Percentiles rank a stretch among this genome's conserved stretches.
phyloP scores from a whole-genome alignment of 1,140 invertebrate species.

The Zaprionus gabonicus region DNA sequence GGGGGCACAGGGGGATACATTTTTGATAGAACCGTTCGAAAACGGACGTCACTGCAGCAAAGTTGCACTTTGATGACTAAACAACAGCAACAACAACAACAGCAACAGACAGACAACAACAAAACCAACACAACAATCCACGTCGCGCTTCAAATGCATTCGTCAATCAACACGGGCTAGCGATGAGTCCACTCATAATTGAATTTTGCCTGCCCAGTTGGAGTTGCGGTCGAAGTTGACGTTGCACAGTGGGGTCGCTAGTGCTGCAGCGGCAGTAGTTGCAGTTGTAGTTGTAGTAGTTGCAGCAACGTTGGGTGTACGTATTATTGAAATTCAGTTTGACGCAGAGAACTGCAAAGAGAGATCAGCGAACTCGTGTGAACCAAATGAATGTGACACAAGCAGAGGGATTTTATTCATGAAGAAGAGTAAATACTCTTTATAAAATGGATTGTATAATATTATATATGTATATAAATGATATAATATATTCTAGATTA shows the following conservation, averaged over 20 bases:
- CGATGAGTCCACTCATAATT: slow-evolving; percentile 66
- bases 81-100: slow-evolving; percentile 25
- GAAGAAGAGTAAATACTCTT: slow-evolving; percentile 7
- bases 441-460: too few species aligned
- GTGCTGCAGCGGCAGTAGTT: not conserved
- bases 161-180: slow-evolving; percentile 62
- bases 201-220: slow-evolving; percentile 55
- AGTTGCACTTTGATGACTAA: slow-evolving; percentile 62
- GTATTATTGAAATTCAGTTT: slow-evolving; percentile 72
- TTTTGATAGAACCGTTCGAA: slow-evolving; percentile 30
- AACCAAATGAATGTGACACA: slow-evolving; percentile 34
- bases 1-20: slow-evolving; percentile 10
- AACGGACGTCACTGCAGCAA: slow-evolving; percentile 36
- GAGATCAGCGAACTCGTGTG: slow-evolving; percentile 10
- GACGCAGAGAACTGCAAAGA: slow-evolving; percentile 32
- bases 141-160: slow-evolving; percentile 61
- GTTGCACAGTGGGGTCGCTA: not conserved
- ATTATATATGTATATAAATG: too few species aligned
- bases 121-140: slow-evolving; percentile 50
- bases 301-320: slow-evolving; percentile 37
- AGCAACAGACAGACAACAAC: slow-evolving; percentile 35
- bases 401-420: not conserved
- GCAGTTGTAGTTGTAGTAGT: not conserved
- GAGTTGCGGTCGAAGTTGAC: slow-evolving; percentile 11
- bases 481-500: too few species aligned